Evolutionary conservation across 35 echinoderm and acorn worm genomes (phyloP), one percentile per base, ranked within the genome.

Genomic region (Holothuria glaberrima): DNA sequence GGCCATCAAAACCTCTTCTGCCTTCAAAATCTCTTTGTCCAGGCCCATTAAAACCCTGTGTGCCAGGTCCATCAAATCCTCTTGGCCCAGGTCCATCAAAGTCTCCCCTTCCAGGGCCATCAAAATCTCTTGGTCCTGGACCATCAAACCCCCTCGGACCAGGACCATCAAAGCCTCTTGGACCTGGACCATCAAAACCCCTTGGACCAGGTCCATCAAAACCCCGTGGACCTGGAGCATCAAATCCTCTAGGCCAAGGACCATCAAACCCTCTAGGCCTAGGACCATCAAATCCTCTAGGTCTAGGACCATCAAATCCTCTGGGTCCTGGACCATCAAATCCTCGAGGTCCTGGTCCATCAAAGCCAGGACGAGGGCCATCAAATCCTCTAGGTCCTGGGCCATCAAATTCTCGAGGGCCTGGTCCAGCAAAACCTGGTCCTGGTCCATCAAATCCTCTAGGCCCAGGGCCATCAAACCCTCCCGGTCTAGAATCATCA

Each of bases 51-150:
- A 87, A 67, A 4, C 66, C 86, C 29, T 20, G 44, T 52, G 66
- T 34, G 6, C 64, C 32, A 30, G 36, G 59, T 19, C 64, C 86
- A 73, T 71, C 63, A 20, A 68, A 67, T n/a, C n/a, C n/a, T n/a
- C 36, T 41, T 30, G 76, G 76, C 6, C 26, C 76, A n/a, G 76
- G 76, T 1, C 76, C 76, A 80, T 80, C 76, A 80, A 87, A 67
- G 12, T 66, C 86, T 61, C 38, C 46, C 25, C 64, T 34, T 7
- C 64, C 32, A 30, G 36, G 59, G 26, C 64, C 86, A 73, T 71
- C 63, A 20, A 68, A 67, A 36, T 38, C 85, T 44, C 85, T 59
- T 19, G 61, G 85, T 16, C 86, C 86, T 38, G 76, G 76, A 58
- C 76, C 76, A 48, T 80, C 76, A 80, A 80, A 80, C 27, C 76